Conservation (phyloP, 1,140 invertebrate genomes). For the Drosophila sucinea region DNA sequence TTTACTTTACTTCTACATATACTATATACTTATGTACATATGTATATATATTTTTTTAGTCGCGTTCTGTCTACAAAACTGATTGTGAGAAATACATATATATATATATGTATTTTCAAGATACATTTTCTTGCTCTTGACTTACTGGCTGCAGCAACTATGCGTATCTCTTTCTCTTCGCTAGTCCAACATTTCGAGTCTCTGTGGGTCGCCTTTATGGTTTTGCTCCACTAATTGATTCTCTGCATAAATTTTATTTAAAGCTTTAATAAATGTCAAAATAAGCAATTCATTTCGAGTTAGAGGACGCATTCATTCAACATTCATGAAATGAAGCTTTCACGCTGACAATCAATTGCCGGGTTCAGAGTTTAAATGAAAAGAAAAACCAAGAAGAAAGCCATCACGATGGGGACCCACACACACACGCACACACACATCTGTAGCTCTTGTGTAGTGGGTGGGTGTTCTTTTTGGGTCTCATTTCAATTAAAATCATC, state of each 20-base stretch:
- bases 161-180: background rate
- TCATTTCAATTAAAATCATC: conserved; percentile 33
- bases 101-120: conserved; percentile 35
- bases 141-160: conserved; percentile 36
- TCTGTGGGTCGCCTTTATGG: conserved; percentile 21
- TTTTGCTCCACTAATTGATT: conserved; percentile 74
- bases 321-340: conserved; percentile 69
- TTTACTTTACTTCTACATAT: conserved; percentile 4
- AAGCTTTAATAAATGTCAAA: conserved; percentile 82
- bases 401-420: conserved; percentile 9
- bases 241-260: conserved; percentile 82
- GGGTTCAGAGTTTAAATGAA: conserved; percentile 77
- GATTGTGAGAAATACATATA: conserved; percentile 72
- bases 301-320: conserved; percentile 64
- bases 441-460: background rate
- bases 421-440: background rate
- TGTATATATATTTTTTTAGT: conserved; percentile 29
- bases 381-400: conserved; percentile 35
- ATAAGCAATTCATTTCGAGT: conserved; percentile 82
- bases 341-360: conserved; percentile 73
- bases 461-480: background rate
- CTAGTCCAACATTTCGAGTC: background rate
- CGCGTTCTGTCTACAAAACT: conserved; percentile 53
- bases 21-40: conserved; percentile 7
- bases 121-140: conserved; percentile 62